phyloP scores from a whole-genome alignment of 2,888 invertebrate species.

The Saturnia pavonia region DNA sequence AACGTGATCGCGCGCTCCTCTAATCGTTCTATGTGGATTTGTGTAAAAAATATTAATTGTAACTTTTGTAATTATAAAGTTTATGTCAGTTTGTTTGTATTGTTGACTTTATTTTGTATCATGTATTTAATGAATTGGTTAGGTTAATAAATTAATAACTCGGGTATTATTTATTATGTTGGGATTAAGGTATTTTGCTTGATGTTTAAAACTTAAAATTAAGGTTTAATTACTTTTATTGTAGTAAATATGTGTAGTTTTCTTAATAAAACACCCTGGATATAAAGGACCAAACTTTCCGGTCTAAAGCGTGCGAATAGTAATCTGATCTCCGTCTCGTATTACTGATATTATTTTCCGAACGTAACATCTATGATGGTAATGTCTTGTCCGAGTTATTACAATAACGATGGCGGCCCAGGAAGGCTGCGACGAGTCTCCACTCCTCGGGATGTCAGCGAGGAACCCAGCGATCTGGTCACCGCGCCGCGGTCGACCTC shows the following conservation, averaged over 20 bases:
- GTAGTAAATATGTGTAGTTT: conserved; percentile 5
- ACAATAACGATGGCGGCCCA: conserved; percentile 59
- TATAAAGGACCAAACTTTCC: conserved; percentile 57
- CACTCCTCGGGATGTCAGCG: conserved; percentile 37
- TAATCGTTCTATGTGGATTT: background rate
- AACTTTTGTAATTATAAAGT: background rate
- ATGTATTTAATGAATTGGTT: background rate
- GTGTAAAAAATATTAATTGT: background rate
- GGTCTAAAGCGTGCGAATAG: conserved; percentile 67
- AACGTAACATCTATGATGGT: conserved; percentile 54
- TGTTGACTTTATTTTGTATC: background rate
- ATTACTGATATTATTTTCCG: conserved; percentile 69
- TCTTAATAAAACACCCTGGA: conserved; percentile 39
- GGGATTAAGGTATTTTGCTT: background rate
- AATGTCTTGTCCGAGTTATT: conserved; percentile 53
- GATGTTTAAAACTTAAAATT: too few relatives aligned
- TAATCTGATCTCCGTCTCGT: conserved; percentile 59
- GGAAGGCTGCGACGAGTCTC: conserved; percentile 49
- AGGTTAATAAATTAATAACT: background rate
- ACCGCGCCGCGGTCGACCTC: conserved; percentile 70
- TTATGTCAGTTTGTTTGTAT: background rate
- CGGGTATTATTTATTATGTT: background rate
- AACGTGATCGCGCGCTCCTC: conserved; percentile 8
- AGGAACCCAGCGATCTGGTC: conserved; percentile 63
- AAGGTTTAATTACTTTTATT: too few relatives aligned